These are phyloP conservation scores for Ctenicera cuprea DNA, from an alignment of 2,888 invertebrate species.

Conservation along the genomic window DNA sequence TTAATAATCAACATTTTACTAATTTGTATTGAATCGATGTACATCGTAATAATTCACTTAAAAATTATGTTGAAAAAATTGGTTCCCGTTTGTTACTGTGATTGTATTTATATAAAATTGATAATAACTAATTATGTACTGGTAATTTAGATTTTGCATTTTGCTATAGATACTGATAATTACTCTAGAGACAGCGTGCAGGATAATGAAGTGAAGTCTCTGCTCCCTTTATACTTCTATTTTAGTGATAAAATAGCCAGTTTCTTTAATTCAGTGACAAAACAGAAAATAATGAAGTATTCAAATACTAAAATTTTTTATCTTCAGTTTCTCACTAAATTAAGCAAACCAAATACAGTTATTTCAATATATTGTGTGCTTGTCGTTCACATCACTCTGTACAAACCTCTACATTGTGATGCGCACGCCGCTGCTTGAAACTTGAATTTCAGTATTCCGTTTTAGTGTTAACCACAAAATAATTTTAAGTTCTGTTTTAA, in stretches of 20 bases:
- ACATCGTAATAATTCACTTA: constrained; percentile 39
- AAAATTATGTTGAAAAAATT: constrained; percentile 57
- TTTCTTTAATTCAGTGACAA: not conserved
- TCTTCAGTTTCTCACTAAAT: not conserved
- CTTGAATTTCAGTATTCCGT: constrained; percentile 18
- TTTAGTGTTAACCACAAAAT: constrained; percentile 20
- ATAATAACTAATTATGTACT: constrained; percentile 57
- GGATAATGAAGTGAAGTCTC: constrained; percentile 28
- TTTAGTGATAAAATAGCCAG: not conserved
- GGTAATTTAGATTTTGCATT: constrained; percentile 53
- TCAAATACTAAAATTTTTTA: no score
- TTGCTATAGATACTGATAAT: constrained; percentile 54
- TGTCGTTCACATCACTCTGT: not conserved
- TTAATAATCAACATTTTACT: constrained; percentile 43
- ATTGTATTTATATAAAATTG: constrained; percentile 70
- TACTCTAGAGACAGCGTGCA: constrained; percentile 36
- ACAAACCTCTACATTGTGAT: not conserved
- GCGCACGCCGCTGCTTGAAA: not conserved
- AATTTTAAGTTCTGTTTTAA: constrained; percentile 11
- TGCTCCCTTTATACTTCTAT: not conserved
- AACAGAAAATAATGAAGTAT: not conserved
- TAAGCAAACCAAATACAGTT: not conserved
- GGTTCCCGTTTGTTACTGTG: constrained; percentile 71
- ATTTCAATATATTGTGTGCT: not conserved
- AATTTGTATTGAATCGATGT: constrained; percentile 37